Percentiles rank a stretch among this genome's conserved stretches.
These are phyloP conservation scores for Podotricha telesiphe DNA, from an alignment of 2,888 invertebrate species.

Conservation along the genomic window DNA sequence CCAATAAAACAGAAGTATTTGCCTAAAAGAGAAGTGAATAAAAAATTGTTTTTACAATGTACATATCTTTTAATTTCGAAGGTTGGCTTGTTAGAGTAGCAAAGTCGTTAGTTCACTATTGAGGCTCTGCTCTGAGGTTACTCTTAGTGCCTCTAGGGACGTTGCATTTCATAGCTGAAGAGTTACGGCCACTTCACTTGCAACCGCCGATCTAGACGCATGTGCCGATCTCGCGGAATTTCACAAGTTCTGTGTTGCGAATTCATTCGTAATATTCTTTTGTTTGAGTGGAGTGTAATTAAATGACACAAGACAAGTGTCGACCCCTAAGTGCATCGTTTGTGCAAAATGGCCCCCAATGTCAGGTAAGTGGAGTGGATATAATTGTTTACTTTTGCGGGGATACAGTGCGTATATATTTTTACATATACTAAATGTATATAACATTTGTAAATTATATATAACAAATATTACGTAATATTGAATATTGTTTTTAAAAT, in stretches of 20 bases:
- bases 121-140: conserved; percentile 53
- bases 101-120: conserved; percentile 41
- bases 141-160: conserved; percentile 45
- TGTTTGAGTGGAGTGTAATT: conserved; percentile 50
- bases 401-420: conserved; percentile 2
- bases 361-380: conserved; percentile 68
- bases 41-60: neutral
- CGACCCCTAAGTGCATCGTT: conserved; percentile 50
- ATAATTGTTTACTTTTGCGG: conserved; percentile 25
- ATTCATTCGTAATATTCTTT: conserved; percentile 28
- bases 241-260: conserved; percentile 35
- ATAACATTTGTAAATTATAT: too few relatives aligned
- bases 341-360: conserved; percentile 74
- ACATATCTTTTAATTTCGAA: conserved; percentile 2
- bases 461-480: too few relatives aligned
- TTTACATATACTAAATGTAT: too few relatives aligned
- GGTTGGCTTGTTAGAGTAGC: conserved; percentile 2
- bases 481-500: too few relatives aligned
- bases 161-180: conserved; percentile 66
- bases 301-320: conserved; percentile 51
- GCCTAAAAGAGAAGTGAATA: conserved; percentile 4
- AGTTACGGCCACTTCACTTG: conserved; percentile 63
- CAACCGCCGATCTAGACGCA: conserved; percentile 60
- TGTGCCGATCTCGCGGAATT: conserved; percentile 47
- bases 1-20: neutral